Percentiles rank a stretch among this genome's conserved stretches.
phyloP scores from a whole-genome alignment of 2,888 invertebrate genomes.

The Heliconius cydno region DNA sequence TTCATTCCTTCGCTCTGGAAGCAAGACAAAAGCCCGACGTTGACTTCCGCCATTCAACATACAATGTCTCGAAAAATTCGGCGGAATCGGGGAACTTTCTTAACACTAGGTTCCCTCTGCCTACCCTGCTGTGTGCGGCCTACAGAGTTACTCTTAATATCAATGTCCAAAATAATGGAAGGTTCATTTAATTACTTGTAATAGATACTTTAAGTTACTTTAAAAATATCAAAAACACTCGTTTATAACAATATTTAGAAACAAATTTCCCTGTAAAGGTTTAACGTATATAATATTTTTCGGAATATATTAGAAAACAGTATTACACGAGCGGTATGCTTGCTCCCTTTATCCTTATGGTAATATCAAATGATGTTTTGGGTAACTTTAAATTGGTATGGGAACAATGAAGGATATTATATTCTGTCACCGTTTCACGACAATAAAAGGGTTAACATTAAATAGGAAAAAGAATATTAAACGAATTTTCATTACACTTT shows the following conservation, averaged over 20 bases:
- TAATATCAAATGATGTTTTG: conserved; percentile 21
- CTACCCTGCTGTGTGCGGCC: too few relatives aligned
- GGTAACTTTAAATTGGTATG: conserved; percentile 30
- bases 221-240: background rate
- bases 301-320: conserved; percentile 9
- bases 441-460: conserved; percentile 16
- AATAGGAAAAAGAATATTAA: background rate
- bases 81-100: too few relatives aligned
- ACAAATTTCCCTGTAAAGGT: background rate
- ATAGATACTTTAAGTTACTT: background rate
- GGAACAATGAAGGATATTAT: conserved; percentile 29
- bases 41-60: too few relatives aligned
- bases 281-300: background rate
- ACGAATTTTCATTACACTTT: background rate
- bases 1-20: too few relatives aligned
- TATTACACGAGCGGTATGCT: background rate
- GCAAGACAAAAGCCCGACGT: too few relatives aligned
- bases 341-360: conserved; percentile 18
- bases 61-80: too few relatives aligned
- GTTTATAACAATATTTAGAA: background rate
- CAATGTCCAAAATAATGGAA: background rate
- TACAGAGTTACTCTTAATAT: too few relatives aligned
- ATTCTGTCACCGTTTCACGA: conserved; percentile 10
- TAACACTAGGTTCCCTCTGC: too few relatives aligned
- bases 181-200: background rate